Evolutionary conservation across 2,888 invertebrate genomes (phyloP), one percentile per base, ranked within the genome.

Genomic region (Ophraella communa): DNA sequence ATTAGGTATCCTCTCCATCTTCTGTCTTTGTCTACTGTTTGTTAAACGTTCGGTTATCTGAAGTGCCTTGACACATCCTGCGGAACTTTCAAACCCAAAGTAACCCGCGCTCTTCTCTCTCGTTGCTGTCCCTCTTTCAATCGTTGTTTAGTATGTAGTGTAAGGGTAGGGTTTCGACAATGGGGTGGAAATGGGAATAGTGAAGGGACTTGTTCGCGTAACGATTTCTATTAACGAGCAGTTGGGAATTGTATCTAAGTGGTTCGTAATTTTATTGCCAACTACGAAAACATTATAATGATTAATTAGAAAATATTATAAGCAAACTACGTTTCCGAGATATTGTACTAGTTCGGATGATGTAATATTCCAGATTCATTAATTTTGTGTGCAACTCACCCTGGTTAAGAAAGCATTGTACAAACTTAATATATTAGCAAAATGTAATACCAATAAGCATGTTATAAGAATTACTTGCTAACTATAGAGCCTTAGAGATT

Each of bases 31-130:
- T 51, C 23, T 23, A 23, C 47, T 51, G 45, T 56, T 55, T 55
- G 47, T 45, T 45, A 51, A 56, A 49, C 14, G 62, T 62, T 55
- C 62, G 24, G 61, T 54, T 61, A 61, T 47, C 61, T 59, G 39
- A 30, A 27, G 20, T 33, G 49, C 55, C 27, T 20, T 55, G 62
- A 55, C 62, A 62, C 39, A 62, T 62, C 62, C 62, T 62, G 62
- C 55, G 55, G 62, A 62, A 62, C 54, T 62, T 54, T 55, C 47
- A 33, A 56, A 62, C 51, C 27, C 45, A 33, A 24, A 42, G 52
- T 47, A 14, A 23, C 49, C 8, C 49, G 11, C 49, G 23, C 24
- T n/a, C 8, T 14, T 24, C 49, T 14, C 14, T 51, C 5, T 10
- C n/a, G n/a, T n/a, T n/a, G 14, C n/a, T 17, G 14, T 39, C 17